phyloP scores from a whole-genome alignment of 2,113 vertebrate genomes.

The Chaetodon trifascialis region DNA sequence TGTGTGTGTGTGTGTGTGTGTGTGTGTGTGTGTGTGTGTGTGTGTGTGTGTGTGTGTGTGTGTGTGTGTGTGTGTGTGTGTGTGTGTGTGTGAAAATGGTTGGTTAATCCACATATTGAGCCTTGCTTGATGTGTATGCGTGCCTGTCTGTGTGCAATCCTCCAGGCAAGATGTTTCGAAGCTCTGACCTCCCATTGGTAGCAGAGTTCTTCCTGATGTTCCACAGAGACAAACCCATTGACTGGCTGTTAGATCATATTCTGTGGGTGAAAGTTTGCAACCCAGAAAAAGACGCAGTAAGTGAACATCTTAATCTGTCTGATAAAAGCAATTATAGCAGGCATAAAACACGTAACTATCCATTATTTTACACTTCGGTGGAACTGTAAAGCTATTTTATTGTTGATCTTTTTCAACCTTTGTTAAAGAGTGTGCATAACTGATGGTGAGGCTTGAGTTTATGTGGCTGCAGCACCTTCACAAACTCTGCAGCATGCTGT shows the following conservation, averaged over 20 bases:
- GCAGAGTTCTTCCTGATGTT: constrained; percentile 97
- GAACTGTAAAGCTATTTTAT: neutral
- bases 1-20: constrained; percentile 85
- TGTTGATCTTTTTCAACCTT: too few species aligned
- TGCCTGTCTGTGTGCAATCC: neutral
- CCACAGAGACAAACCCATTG: constrained; percentile 96
- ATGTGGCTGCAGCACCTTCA: neutral
- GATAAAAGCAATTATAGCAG: neutral
- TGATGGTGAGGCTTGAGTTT: neutral
- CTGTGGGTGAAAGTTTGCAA: constrained; percentile 97
- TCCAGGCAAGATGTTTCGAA: constrained; percentile 93
- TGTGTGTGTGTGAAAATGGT: constrained; percentile 35
- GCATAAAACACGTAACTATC: neutral
- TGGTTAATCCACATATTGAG: too few species aligned
- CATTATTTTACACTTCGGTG: neutral
- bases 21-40: constrained; percentile 85
- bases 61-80: constrained; percentile 82
- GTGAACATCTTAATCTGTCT: constrained; percentile 44
- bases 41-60: constrained; percentile 80
- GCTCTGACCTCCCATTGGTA: constrained; percentile 90
- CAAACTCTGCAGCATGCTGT: neutral
- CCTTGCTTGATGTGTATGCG: constrained; percentile 62
- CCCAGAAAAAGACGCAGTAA: constrained; percentile 92
- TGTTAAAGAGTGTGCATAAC: neutral
- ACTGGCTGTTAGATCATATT: constrained; percentile 96